Evolutionary conservation across 1,140 invertebrate genomes (phyloP).

Genomic region (Bradynema listronoti): DNA sequence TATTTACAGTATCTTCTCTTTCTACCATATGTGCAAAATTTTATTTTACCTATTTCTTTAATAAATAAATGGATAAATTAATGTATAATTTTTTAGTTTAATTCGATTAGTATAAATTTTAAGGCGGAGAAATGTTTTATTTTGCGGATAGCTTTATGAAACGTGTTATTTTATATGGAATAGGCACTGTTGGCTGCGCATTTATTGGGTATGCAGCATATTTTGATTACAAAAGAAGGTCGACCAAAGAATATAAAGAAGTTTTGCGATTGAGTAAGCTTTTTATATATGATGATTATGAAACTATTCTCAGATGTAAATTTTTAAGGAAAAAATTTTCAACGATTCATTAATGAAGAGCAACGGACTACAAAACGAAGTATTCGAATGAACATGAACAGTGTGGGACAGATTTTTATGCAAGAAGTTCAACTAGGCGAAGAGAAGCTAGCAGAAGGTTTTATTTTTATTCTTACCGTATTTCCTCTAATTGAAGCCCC

Average conservation of each 20-base stretch:
- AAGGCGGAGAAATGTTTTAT: too few relatives aligned
- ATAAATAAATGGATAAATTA: too few relatives aligned
- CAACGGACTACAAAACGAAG: not conserved
- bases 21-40: too few relatives aligned
- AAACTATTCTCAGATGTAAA: not conserved
- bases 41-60: too few relatives aligned
- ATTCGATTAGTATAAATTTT: too few relatives aligned
- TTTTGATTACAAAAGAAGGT: constrained; percentile 5
- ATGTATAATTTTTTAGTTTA: too few relatives aligned
- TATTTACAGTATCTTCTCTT: too few relatives aligned
- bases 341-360: constrained; percentile 1
- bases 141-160: too few relatives aligned
- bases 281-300: not conserved
- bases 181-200: not conserved
- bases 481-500: too few relatives aligned
- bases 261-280: constrained; percentile 6
- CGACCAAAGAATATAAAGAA: not conserved
- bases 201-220: constrained; percentile 6
- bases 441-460: constrained; percentile 8
- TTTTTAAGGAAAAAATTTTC: not conserved
- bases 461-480: too few relatives aligned
- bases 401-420: constrained; percentile 5
- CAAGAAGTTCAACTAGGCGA: constrained; percentile 13
- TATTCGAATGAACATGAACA: too few relatives aligned
- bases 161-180: too few relatives aligned